phyloP scores from a whole-genome alignment of 2,888 invertebrate species.

The Notodonta ziczac region DNA sequence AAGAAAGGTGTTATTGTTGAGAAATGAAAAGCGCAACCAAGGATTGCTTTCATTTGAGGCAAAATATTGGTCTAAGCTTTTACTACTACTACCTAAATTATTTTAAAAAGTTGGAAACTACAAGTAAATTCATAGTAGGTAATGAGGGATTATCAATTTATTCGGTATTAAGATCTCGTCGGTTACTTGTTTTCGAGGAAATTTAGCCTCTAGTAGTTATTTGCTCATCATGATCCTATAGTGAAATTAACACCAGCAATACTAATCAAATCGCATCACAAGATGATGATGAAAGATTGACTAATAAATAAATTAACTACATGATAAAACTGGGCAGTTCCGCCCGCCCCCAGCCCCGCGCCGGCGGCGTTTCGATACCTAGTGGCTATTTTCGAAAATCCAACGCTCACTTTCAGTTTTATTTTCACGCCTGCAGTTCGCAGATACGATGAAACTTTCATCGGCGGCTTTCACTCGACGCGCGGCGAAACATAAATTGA shows the following conservation, averaged over 20 bases:
- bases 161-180: no score
- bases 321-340: not conserved
- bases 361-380: constrained; percentile 33
- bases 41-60: no score
- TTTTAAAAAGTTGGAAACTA: no score
- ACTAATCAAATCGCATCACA: not conserved
- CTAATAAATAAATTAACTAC: not conserved
- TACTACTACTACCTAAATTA: no score
- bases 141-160: no score
- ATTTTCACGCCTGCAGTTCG: constrained; percentile 79
- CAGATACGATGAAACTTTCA: constrained; percentile 81
- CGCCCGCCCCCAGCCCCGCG: not conserved
- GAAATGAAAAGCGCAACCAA: constrained; percentile 2
- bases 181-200: no score
- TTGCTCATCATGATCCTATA: no score
- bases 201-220: no score
- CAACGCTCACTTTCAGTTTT: constrained; percentile 65
- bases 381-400: constrained; percentile 60
- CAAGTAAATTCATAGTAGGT: no score
- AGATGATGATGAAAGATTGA: not conserved
- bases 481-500: constrained; percentile 65
- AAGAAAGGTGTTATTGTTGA: constrained; percentile 19
- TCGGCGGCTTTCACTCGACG: constrained; percentile 72
- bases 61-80: no score
- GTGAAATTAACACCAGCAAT: not conserved